Base-by-base conservation (phyloP, 2,797 vertebrate species). In the Crypturellus tataupa region DNA sequence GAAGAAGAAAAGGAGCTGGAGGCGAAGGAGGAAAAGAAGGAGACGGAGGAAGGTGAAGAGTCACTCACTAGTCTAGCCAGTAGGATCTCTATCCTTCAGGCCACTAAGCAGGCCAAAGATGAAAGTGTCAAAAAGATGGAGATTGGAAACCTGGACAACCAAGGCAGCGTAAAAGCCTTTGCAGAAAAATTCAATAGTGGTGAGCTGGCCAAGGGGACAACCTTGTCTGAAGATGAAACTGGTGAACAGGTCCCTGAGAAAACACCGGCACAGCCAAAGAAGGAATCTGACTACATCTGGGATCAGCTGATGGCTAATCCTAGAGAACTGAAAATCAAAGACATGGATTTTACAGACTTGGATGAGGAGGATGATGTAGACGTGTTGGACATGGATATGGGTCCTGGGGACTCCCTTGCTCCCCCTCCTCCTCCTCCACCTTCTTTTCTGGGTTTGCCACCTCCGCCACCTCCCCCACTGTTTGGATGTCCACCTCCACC, bases 261-360 rank as follows among this genome's bases (percentile, higher is more conserved):
- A 93, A 80, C 94, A 11, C 83, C 95, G 1, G 65, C 95, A 3
- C 98, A 98, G 14, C 97, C 98, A 4, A 99, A 99, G 97, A 99
- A 99, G 21, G 99, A 99, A 97, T 99, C 99, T 0, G 99, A 99
- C 94, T 98, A 99, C 59, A 99, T 99, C 96, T 99, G 99, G 99
- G 99, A 99, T 97, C 99, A 99, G 98, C 98, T 99, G 84, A 98
- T 99, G 99, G 99, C 99, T 65, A 96, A 98, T 24, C 99, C 99
- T 33, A 98, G 98, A 88, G 99, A 99, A 98, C 98, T 99, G 79
- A 98, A 98, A 88, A 99, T 99, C 95, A 99, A 99, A 98, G 99
- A 99, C 89, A 99, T 99, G 98, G 99, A 99, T 98, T 99, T 99
- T 97, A 99, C 99, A 0, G 99, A 99, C 97, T 98, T 99, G 77